Base-by-base conservation (phyloP, 1,140 invertebrate genomes). In the Aporrectodea caliginosa region DNA sequence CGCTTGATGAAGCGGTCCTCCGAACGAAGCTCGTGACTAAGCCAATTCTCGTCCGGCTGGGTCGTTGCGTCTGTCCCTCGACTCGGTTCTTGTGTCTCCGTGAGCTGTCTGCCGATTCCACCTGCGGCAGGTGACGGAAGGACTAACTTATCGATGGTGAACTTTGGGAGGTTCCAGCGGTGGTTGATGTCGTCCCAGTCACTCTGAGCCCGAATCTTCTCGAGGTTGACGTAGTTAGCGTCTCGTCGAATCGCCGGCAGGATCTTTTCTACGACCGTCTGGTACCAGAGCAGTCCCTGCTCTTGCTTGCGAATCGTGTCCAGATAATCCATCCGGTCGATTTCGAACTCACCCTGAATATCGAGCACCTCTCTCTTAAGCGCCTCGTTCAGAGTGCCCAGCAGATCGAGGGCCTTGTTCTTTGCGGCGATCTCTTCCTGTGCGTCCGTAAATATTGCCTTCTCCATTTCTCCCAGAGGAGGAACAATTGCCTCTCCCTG, bases 241-340 rank as follows among this genome's bases (percentile, higher is more conserved):
- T 73, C 71, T 6, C 32, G 27, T 12, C 27, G 71, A 6, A 73
- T 6, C 16, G 27, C 27, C 16, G 32, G 32, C 2, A 30, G 71
- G n/a, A 73, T 73, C 32, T 73, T 73, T 73, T 73, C 71, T 16
- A 73, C 6, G 71, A 73, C 27, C 27, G 71, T 16, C 27, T 73
- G 27, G 16, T 30, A 73, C 27, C 32, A 73, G 27, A 30, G 27
- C 2, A 73, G 2, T 6, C n/a, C 14, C 71, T 73, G 27, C 71
- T 73, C 27, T n/a, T 73, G 71, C 27, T 73, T 32, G 27, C 71
- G 27, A 27, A 73, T 73, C 27, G 32, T 30, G 27, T 73, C 71
- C 71, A 73, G 32, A 73, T 73, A 73, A 73, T 73, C 32, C 32
- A 30, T 32, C 71, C 71, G 2, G 27, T 29, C 32, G 14, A 30